phyloP scores from a whole-genome alignment of 2,888 invertebrate species.

The Drosophila testacea region DNA sequence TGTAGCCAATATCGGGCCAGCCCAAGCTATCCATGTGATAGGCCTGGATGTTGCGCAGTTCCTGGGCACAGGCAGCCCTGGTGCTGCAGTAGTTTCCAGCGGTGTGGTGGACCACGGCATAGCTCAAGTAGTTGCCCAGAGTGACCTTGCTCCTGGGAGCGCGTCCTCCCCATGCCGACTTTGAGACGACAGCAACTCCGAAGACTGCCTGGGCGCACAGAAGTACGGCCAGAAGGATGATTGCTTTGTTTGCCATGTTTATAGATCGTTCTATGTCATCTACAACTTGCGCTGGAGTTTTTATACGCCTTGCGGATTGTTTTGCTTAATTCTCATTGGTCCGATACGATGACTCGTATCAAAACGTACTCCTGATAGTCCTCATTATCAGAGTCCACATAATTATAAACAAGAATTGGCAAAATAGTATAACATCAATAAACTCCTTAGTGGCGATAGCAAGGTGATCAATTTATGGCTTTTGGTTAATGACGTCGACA shows the following conservation, averaged over 20 bases:
- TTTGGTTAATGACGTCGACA: not conserved
- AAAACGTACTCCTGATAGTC: conserved; percentile 11
- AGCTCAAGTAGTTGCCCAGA: conserved; percentile 53
- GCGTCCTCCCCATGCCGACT: conserved; percentile 75
- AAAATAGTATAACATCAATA: conserved; percentile 1
- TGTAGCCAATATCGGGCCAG: conserved; percentile 79
- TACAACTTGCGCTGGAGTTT: not conserved
- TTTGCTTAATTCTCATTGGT: not conserved
- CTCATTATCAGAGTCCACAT: not conserved
- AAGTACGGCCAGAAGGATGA: conserved; percentile 56
- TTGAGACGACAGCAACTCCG: conserved; percentile 58
- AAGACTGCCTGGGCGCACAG: conserved; percentile 52
- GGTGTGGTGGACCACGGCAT: conserved; percentile 73
- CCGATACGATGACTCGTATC: conserved; percentile 13
- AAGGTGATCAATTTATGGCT: conserved; percentile 25
- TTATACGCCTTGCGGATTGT: conserved; percentile 19
- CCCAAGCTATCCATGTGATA: conserved; percentile 74
- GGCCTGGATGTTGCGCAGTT: conserved; percentile 71
- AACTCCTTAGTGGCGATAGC: conserved; percentile 25
- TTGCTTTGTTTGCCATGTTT: conserved; percentile 58
- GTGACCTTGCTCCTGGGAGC: conserved; percentile 42
- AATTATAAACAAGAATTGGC: too few species aligned
- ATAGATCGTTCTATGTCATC: conserved; percentile 7
- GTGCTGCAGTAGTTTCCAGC: conserved; percentile 67
- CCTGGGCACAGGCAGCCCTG: conserved; percentile 54